phyloP scores from a whole-genome alignment of 2,113 vertebrate genomes.

The Dicrurus megarhynchus region DNA sequence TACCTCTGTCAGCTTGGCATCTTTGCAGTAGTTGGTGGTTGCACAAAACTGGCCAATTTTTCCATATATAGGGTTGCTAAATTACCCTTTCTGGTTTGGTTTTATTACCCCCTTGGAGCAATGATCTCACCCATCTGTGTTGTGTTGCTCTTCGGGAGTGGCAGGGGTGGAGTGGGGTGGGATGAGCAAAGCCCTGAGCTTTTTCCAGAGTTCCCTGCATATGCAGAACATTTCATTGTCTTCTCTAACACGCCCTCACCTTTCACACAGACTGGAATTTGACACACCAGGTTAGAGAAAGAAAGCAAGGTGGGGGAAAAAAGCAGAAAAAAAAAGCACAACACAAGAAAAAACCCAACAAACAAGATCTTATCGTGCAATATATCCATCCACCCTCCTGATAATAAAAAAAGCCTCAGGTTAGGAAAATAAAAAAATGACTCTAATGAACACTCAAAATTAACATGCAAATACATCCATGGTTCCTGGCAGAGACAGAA shows the following conservation, averaged over 20 bases:
- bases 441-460: slow-evolving; percentile 49
- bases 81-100: slow-evolving; percentile 62
- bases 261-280: slow-evolving; percentile 69
- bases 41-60: slow-evolving; percentile 57
- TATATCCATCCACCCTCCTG: slow-evolving; percentile 53
- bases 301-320: not conserved
- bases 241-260: slow-evolving; percentile 64
- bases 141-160: slow-evolving; percentile 55
- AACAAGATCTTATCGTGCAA: slow-evolving; percentile 56
- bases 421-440: slow-evolving; percentile 63
- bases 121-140: slow-evolving; percentile 64
- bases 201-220: slow-evolving; percentile 62
- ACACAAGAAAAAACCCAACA: slow-evolving; percentile 41
- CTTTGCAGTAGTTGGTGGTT: slow-evolving; percentile 41
- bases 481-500: not conserved
- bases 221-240: slow-evolving; percentile 67
- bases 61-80: slow-evolving; percentile 45
- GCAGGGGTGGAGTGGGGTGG: slow-evolving; percentile 56
- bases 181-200: slow-evolving; percentile 62
- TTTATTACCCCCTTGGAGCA: slow-evolving; percentile 63
- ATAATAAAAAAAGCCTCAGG: slow-evolving; percentile 57
- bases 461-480: slow-evolving; percentile 46
- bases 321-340: not conserved
- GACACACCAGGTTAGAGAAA: slow-evolving; percentile 20
- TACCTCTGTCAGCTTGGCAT: slow-evolving; percentile 39